Base-by-base conservation (phyloP, 2,113 vertebrate species). In the Siphamia tubifer region DNA sequence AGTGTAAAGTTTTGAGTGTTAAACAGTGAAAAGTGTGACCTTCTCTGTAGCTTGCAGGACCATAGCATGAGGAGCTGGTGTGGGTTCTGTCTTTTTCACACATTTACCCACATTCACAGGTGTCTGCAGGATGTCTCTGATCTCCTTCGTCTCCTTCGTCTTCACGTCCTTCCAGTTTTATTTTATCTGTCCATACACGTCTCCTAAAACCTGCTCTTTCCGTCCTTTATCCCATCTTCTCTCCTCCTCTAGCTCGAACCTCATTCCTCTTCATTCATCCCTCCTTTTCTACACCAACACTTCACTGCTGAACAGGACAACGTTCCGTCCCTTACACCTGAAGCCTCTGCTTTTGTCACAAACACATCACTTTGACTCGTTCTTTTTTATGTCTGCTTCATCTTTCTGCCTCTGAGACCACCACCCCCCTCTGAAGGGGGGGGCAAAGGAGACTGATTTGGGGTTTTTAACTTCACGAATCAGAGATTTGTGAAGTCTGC, bases 1-100 rank as follows among this genome's bases (percentile, higher is more conserved):
- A n/a, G n/a, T n/a, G n/a, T n/a, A n/a, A 56, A 30, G 42, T 45
- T 45, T 60, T 52, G 28, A 38, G 12, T 17, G 19, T 36, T 23
- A 25, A 67, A 60, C 77, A 56, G 28, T 45, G 42, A 64, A 60
- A 42, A 36, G 15, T 1, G 39, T 65, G 76, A 84, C 76, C 45
- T 60, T 74, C 44, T 58, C 9, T 30, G 27, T 25, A n/a, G 28
- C 6, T 32, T 5, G 31, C 20, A 43, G 43, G 11, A 25, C 23
- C 31, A 8, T 12, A 4, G 34, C 5, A 25, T 24, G 19, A 53
- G 16, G 24, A 43, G 11, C 2, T 17, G 10, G 6, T 35, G 11
- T 16, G 13, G 28, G 8, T 55, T 36, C 5, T 8, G 15, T 8
- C 40, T 1, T n/a, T 12, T 17, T 13, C 6, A 10, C 3, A 31